phyloP scores from a whole-genome alignment of 2,797 vertebrate species.

The Gouania willdenowi region DNA sequence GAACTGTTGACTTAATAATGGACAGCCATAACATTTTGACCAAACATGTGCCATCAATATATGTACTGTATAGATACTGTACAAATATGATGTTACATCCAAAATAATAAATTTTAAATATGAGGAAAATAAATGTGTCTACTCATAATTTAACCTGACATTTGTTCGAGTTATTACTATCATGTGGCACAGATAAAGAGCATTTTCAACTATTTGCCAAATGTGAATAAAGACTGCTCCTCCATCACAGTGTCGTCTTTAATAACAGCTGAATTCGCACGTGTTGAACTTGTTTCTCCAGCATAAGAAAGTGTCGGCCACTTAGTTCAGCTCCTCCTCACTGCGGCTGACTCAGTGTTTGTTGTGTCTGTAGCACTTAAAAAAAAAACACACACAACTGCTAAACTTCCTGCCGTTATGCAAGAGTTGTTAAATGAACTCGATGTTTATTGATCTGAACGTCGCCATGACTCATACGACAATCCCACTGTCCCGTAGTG shows the following conservation, averaged over 20 bases:
- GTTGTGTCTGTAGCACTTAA: constrained; percentile 45
- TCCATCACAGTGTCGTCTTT: no score
- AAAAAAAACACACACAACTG: constrained; percentile 27
- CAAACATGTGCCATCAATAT: no score
- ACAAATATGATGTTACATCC: no score
- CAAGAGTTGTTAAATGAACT: constrained; percentile 18
- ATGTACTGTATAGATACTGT: no score
- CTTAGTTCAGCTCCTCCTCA: background rate
- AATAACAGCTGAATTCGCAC: background rate
- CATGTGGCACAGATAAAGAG: no score
- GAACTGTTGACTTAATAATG: no score
- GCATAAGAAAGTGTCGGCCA: background rate
- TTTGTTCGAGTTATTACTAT: no score
- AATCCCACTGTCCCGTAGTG: background rate
- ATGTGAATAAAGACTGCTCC: no score
- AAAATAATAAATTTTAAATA: no score
- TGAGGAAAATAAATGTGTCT: no score
- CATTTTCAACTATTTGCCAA: no score
- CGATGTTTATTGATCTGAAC: constrained; percentile 31
- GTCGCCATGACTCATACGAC: constrained; percentile 35
- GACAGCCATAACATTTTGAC: no score
- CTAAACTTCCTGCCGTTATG: constrained; percentile 28
- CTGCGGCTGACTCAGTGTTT: constrained; percentile 44
- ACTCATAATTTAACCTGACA: constrained; percentile 28
- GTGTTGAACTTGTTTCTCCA: constrained; percentile 6